phyloP scores from a whole-genome alignment of 2,888 invertebrate genomes.

The Lithophane socia region DNA sequence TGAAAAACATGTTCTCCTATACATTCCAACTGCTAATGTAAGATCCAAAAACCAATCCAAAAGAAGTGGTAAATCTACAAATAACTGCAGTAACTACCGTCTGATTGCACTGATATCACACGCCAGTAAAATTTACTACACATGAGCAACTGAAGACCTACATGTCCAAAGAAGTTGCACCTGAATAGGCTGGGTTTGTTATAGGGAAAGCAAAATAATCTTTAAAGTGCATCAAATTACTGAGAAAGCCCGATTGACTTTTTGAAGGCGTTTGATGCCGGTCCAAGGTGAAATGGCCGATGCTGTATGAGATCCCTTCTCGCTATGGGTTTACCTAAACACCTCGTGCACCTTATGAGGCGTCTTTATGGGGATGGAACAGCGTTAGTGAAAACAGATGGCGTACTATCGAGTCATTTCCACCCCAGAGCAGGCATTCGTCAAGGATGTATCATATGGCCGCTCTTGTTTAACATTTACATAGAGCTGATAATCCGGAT shows the following conservation, averaged over 20 bases:
- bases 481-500: no score
- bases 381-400: not conserved
- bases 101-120: not conserved
- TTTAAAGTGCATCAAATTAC: not conserved
- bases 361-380: not conserved
- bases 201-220: not conserved
- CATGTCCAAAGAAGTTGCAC: not conserved
- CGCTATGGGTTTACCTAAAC: not conserved
- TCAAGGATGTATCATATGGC: no score
- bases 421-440: no score
- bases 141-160: not conserved
- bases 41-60: no score
- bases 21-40: no score
- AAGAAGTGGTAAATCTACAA: not conserved
- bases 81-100: not conserved
- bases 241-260: not conserved
- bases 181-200: not conserved
- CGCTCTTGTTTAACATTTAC: no score
- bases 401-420: no score
- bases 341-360: not conserved
- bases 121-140: not conserved
- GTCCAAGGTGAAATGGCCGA: not conserved
- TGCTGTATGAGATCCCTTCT: not conserved
- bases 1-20: no score
- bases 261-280: not conserved